Percentiles rank a stretch among this genome's conserved stretches.
phyloP scores from a whole-genome alignment of 2,888 invertebrate genomes.

The Monochamus alternatus region DNA sequence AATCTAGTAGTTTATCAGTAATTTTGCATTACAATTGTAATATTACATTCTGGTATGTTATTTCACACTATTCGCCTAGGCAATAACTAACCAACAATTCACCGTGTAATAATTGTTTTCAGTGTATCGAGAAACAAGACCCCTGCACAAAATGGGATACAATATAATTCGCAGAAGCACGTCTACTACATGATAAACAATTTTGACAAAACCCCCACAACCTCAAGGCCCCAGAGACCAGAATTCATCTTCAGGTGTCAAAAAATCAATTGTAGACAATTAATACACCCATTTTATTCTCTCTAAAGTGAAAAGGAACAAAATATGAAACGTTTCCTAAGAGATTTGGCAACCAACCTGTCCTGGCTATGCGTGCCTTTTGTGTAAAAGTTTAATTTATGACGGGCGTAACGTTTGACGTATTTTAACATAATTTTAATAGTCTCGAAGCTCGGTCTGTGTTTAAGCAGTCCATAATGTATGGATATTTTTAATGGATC shows the following conservation, averaged over 20 bases:
- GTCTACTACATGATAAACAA: slow-evolving; percentile 2
- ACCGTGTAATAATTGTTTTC: too few relatives aligned
- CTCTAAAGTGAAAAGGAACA: slow-evolving; percentile 18
- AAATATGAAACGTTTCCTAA: slow-evolving; percentile 17
- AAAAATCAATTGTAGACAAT: slow-evolving; percentile 35
- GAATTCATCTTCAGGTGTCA: slow-evolving; percentile 32
- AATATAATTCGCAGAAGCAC: slow-evolving; percentile 1
- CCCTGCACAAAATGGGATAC: too few relatives aligned
- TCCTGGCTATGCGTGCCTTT: slow-evolving; percentile 20
- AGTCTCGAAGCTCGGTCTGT: slow-evolving; percentile 60
- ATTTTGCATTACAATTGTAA: too few relatives aligned
- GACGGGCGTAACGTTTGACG: slow-evolving; percentile 63
- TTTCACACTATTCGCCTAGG: too few relatives aligned
- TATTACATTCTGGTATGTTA: too few relatives aligned
- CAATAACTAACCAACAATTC: too few relatives aligned
- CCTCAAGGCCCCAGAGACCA: slow-evolving; percentile 8
- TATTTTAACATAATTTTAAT: slow-evolving; percentile 65
- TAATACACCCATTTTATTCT: slow-evolving; percentile 28
- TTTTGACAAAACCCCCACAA: not conserved
- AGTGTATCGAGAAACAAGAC: too few relatives aligned
- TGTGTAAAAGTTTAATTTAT: slow-evolving; percentile 57
- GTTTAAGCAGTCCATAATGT: slow-evolving; percentile 64
- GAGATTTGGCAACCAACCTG: slow-evolving; percentile 14
- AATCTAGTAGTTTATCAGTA: too few relatives aligned
- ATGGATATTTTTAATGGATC: slow-evolving; percentile 65